A percentile compares a stretch with the other conserved stretches of the same genome.
These are phyloP conservation scores for Ciconia stormi DNA, from an alignment of 2,113 vertebrate species.

Conservation along the genomic window DNA sequence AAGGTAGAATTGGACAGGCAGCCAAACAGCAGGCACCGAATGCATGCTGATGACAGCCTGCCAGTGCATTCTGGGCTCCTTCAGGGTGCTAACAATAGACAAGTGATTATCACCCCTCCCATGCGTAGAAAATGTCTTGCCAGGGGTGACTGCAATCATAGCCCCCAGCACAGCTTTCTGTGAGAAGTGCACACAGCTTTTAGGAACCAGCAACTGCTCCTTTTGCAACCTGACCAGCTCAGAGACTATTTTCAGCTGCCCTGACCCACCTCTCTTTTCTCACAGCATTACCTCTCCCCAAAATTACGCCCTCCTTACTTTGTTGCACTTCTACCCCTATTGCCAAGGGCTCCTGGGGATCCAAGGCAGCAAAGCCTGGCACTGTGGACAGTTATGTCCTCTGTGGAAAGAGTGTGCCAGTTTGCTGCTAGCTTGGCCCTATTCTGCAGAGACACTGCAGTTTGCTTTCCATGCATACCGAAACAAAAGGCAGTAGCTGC, in stretches of 20 bases:
- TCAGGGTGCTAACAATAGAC: neutral
- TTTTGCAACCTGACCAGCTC: neutral
- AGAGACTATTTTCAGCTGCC: neutral
- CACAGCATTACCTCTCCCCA: neutral
- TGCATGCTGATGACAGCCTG: neutral
- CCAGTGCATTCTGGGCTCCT: neutral
- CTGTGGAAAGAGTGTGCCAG: neutral
- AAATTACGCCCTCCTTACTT: neutral
- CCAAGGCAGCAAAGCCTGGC: neutral
- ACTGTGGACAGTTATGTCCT: neutral
- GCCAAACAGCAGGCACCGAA: neutral
- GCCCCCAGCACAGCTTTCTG: neutral
- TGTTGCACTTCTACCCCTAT: neutral
- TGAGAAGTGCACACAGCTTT: neutral
- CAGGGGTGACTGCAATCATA: neutral
- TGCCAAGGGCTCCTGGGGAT: neutral
- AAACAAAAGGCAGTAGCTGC: neutral
- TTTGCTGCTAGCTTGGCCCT: neutral
- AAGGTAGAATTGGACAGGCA: slow-evolving; percentile 9
- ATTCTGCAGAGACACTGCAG: neutral
- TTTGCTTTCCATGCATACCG: neutral
- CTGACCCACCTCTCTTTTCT: neutral
- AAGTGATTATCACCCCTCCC: neutral
- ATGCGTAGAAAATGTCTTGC: neutral
- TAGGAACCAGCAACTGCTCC: neutral